A percentile compares a stretch with the other conserved stretches of the same genome.
Conservation (phyloP, 2,797 vertebrate genomes). For the Pangasius macronema region DNA sequence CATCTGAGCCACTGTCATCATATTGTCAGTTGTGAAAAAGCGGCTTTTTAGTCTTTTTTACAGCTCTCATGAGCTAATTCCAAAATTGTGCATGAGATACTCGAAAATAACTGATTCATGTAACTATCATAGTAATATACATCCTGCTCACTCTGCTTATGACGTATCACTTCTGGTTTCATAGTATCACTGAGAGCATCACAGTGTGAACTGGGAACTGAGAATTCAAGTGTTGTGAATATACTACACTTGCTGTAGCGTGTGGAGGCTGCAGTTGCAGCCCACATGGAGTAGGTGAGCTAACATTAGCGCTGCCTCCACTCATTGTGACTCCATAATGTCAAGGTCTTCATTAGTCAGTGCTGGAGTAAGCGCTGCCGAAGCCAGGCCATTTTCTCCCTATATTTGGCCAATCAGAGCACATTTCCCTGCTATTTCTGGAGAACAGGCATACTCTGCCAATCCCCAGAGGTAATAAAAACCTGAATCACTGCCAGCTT, state of each 20-base stretch:
- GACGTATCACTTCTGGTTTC: background rate
- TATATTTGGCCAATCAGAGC: conserved; percentile 76
- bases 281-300: conserved; percentile 48
- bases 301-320: conserved; percentile 56
- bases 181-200: background rate
- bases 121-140: background rate
- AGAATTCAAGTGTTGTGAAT: background rate
- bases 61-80: background rate
- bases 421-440: conserved; percentile 65
- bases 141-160: background rate
- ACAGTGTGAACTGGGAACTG: conserved; percentile 4
- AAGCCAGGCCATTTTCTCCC: conserved; percentile 67
- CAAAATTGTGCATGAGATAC: background rate
- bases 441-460: conserved; percentile 48
- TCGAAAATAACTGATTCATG: background rate
- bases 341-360: conserved; percentile 57
- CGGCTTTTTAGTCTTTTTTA: background rate
- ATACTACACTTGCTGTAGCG: conserved; percentile 33
- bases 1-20: background rate
- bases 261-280: conserved; percentile 45
- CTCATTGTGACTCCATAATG: conserved; percentile 55
- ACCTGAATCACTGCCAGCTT: conserved; percentile 73
- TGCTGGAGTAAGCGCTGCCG: conserved; percentile 55
- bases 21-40: background rate
- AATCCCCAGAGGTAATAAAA: conserved; percentile 63